Conservation (phyloP, 2,113 vertebrate genomes). For the Balaeniceps rex region DNA sequence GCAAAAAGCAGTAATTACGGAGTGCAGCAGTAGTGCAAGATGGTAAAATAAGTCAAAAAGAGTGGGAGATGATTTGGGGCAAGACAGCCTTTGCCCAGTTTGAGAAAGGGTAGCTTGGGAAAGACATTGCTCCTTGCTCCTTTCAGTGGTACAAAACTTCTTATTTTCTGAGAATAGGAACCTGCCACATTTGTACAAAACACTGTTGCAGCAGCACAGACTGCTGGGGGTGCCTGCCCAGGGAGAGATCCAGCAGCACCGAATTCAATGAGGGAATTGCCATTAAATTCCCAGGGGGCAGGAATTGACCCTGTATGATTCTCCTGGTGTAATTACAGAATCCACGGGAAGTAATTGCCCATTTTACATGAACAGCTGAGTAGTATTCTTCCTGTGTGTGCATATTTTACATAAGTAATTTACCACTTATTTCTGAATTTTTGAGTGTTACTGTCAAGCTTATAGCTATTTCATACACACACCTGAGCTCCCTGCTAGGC, state of each 20-base stretch:
- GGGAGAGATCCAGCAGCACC: not conserved
- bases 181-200: not conserved
- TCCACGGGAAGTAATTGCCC: not conserved
- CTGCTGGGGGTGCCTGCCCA: not conserved
- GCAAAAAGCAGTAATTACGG: not conserved
- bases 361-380: not conserved
- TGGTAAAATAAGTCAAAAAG: not conserved
- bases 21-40: not conserved
- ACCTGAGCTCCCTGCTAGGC: not conserved
- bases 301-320: not conserved
- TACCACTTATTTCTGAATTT: not conserved
- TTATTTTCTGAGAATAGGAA: not conserved
- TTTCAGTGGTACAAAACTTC: not conserved
- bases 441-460: not conserved
- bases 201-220: not conserved
- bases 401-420: not conserved
- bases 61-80: not conserved
- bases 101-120: not conserved
- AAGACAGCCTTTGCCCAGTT: not conserved
- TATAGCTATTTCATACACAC: not conserved
- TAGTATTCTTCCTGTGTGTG: not conserved
- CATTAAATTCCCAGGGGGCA: not conserved
- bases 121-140: not conserved
- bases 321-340: not conserved
- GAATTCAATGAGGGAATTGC: not conserved